A percentile compares a stretch with the other conserved stretches of the same genome.
Evolutionary conservation across 2,888 invertebrate genomes (phyloP).

Genomic region (Ennomos erosarius): DNA sequence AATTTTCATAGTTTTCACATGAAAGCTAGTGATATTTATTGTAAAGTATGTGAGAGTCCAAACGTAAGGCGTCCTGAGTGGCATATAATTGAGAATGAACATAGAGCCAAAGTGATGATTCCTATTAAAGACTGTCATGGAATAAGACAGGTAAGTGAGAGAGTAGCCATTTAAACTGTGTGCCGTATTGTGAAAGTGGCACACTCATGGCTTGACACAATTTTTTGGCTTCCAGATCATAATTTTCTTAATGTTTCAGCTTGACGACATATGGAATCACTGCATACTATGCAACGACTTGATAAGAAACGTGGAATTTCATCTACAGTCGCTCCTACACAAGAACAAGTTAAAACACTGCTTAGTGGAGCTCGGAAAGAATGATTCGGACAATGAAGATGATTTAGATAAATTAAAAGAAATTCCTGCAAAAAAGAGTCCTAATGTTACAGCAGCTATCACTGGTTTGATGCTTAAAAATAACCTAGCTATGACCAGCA

Average conservation of each 20-base stretch:
- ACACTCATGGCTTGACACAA: no score
- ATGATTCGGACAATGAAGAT: slow-evolving; percentile 10
- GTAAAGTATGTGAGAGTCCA: slow-evolving; percentile 29
- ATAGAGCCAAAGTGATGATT: slow-evolving; percentile 34
- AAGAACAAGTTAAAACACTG: slow-evolving; percentile 29
- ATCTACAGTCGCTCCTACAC: slow-evolving; percentile 27
- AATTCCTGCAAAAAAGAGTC: neutral
- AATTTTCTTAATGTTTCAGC: slow-evolving; percentile 29
- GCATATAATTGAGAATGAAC: slow-evolving; percentile 28
- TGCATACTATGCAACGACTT: slow-evolving; percentile 45
- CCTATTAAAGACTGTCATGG: slow-evolving; percentile 41
- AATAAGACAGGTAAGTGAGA: slow-evolving; percentile 38
- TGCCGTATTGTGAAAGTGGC: no score
- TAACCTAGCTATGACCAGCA: slow-evolving; percentile 8
- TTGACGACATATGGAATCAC: slow-evolving; percentile 38
- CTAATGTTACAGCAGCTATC: neutral
- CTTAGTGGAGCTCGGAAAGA: slow-evolving; percentile 3
- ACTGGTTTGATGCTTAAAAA: slow-evolving; percentile 21
- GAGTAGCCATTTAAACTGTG: no score
- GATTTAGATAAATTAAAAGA: slow-evolving; percentile 3
- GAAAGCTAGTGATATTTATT: slow-evolving; percentile 30
- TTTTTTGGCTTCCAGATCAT: no score
- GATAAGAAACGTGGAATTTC: slow-evolving; percentile 30
- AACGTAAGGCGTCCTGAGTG: slow-evolving; percentile 10
- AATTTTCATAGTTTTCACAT: slow-evolving; percentile 40